Base-by-base conservation (phyloP, 2,888 invertebrate genomes). In the Euzophera pinguis region DNA sequence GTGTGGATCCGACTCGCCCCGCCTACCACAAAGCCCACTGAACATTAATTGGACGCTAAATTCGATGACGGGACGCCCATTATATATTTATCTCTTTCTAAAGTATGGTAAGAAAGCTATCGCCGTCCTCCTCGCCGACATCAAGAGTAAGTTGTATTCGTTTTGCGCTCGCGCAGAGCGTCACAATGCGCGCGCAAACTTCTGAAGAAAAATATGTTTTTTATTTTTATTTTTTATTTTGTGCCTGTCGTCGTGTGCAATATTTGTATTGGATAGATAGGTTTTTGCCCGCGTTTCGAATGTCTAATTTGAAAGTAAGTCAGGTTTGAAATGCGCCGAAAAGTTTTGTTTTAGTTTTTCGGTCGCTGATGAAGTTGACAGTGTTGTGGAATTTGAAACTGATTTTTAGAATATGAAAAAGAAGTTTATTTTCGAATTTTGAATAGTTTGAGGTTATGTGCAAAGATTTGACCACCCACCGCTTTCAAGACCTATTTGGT, bases 11-110 rank as follows among this genome's bases (percentile, higher is more conserved):
- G 62, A 60, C 35, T 71, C 63, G 81, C 85, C 73, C 85, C 89
- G 84, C 89, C 89, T 72, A 72, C 75, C 67, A 79, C 64, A 75
- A 88, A 87, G 86, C 86, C 84, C 89, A 88, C 83, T 89, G 88
- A 88, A 71, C 90, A 85, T 89, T 86, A 90, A 89, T 90, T 90
- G 89, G 90, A 77, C 75, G 78, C 76, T 67, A 80, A 80, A 80
- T 73, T 82, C 71, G 75, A 81, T 69, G 74, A 71, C 66, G 81
- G 64, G 80, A 83, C 90, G 89, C 89, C 90, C 81, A 75, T 75
- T 60, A 41, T 65, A 64, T 54, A 47, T 5, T 67, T 43, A 47
- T 80, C 82, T 73, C 75, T 49, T 50, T 87, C 68, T 53, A 12
- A 56, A 64, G 0, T 32, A 12, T 0, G 1, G 1, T 10, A 16